Evolutionary conservation across 2,888 invertebrate genomes (phyloP), one percentile per base, ranked within the genome.

Genomic region (Salpingus planirostris): DNA sequence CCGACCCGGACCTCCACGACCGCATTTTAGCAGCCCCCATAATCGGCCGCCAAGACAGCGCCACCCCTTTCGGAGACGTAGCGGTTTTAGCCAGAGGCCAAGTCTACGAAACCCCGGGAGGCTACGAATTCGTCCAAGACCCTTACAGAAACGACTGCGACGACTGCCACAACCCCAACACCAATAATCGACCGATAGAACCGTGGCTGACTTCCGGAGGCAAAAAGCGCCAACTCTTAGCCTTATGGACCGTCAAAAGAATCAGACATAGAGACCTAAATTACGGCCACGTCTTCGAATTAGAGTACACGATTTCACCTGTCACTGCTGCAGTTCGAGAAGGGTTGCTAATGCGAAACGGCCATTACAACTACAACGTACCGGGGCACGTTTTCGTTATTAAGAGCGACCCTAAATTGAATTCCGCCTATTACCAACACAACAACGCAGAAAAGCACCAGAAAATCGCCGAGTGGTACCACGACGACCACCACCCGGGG

Each of bases 231-330:
- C n/a, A n/a, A n/a, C 66, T 76, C 3, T 66, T 74, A 49, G 80
- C 80, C 1, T 57, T 76, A 33, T 82, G 82, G 82, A 74, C 75
- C 1, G 78, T 81, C 2, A 78, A 78, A 59, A 69, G 80, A 29
- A 71, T 79, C 29, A 64, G 80, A 23, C 81, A 82, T 55, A 68
- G 74, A 33, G 74, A 76, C 46, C 56, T 59, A 1, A 49, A 62
- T 38, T 57, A 69, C 54, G 62, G 67, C 44, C 66, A 64, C 60
- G 21, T 64, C 59, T 80, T 77, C 50, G 81, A 81, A 58, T 60
- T 80, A 40, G 78, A 79, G 50, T 80, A 78, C 50, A 78, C 75
- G 2, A 71, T 82, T 4, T 73, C 75, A 31, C 69, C 73, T 2
- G 64, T 69, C n/a, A 66, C 63, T 34, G 63, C 64, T 31, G 55